Percentiles rank a stretch among this genome's conserved stretches.
Conservation (phyloP, 2,888 invertebrate species). For the Metopia argyrocephala region DNA sequence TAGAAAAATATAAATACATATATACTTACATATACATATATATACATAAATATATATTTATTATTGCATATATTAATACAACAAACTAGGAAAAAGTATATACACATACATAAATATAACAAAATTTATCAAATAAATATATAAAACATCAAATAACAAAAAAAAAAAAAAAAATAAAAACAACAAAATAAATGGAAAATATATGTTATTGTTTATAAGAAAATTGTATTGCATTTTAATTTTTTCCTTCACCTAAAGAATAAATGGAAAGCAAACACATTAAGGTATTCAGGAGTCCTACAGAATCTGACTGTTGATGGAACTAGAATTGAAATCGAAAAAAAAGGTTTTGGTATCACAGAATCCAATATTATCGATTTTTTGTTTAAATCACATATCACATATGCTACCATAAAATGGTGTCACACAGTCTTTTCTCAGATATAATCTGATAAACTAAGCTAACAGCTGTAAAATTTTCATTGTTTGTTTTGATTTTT, state of each 20-base stretch:
- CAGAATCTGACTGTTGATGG: no score
- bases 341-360: no score
- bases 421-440: no score
- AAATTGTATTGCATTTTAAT: background rate
- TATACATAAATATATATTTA: slow-evolving; percentile 25
- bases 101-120: slow-evolving; percentile 27
- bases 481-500: no score
- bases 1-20: background rate
- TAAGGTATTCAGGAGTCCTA: no score
- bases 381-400: no score
- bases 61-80: slow-evolving; percentile 26
- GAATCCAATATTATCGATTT: no score
- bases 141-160: slow-evolving; percentile 5
- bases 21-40: slow-evolving; percentile 15
- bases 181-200: slow-evolving; percentile 58
- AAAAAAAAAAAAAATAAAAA: slow-evolving; percentile 16
- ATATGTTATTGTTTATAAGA: slow-evolving; percentile 67
- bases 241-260: no score
- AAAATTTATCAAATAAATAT: slow-evolving; percentile 41
- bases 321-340: no score
- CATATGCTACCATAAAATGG: no score
- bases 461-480: no score
- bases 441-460: no score
- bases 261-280: background rate
- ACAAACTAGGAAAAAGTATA: slow-evolving; percentile 43